Evolutionary conservation across 2,888 invertebrate species (phyloP), one percentile per base, ranked within the genome.

Genomic region (Allacma fusca): DNA sequence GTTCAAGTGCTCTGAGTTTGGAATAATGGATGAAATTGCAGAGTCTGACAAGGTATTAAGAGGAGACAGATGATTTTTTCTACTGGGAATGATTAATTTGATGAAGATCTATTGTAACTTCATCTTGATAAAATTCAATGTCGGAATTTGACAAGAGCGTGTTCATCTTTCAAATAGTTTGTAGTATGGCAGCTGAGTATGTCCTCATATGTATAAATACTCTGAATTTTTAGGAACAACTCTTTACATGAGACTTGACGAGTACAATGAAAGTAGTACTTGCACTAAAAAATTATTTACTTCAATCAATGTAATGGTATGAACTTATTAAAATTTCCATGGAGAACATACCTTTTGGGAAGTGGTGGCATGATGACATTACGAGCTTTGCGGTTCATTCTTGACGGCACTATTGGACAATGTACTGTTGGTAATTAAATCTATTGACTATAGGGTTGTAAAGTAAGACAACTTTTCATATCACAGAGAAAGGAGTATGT

Each of bases 311-410:
- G 4, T 34, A 4, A 34, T 7, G 4, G 34, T 34, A 34, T 34
- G 9, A 34, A 9, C 34, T 34, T n/a, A n/a, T n/a, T n/a, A n/a
- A n/a, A n/a, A n/a, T n/a, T n/a, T n/a, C n/a, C n/a, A n/a, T n/a
- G n/a, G n/a, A 24, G 62, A 4, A 62, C 21, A 4, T 72, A 72
- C 72, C 72, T 72, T 62, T 72, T 72, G 12, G 72, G 72, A 57
- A 72, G 72, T 72, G 72, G 72, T n/a, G 72, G 72, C 72, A 72
- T 72, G 57, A 72, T 72, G 29, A 34, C 59, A 59, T 62, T 62
- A 2, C 62, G 62, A 24, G 62, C 12, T n/a, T 62, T 62, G 24
- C 62, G 62, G 62, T 62, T 62, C 62, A 62, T 62, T 24, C 23
- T 62, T 26, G n/a, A 21, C n/a, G 5, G 34, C 34, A 34, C 34